Evolutionary conservation across 2,797 vertebrate species (phyloP).

Genomic region (Ptychadena robeensis): DNA sequence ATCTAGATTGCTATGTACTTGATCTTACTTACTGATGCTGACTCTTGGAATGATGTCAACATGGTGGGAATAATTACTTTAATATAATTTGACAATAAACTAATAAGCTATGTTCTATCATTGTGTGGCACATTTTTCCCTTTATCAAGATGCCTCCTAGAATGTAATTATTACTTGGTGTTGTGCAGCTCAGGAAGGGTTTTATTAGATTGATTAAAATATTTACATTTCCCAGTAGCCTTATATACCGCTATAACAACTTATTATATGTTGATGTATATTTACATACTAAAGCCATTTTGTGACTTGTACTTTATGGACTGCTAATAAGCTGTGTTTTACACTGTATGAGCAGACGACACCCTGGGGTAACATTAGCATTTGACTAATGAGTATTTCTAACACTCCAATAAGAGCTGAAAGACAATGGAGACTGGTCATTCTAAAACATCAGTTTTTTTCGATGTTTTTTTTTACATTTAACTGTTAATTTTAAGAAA

Average conservation of each 20-base stretch:
- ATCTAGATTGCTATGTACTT: neutral
- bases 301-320: conserved; percentile 9
- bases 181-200: neutral
- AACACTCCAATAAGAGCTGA: neutral
- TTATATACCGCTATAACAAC: neutral
- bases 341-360: neutral
- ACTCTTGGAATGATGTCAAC: neutral
- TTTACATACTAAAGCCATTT: conserved; percentile 1
- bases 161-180: neutral
- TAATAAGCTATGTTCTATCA: neutral
- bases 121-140: neutral
- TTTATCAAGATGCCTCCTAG: neutral
- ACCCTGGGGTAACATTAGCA: conserved; percentile 17
- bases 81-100: neutral
- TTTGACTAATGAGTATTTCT: neutral
- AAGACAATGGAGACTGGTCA: neutral
- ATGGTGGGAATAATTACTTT: neutral
- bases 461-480: neutral
- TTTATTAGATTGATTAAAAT: neutral
- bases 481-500: too few relatives aligned
- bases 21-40: neutral
- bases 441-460: neutral
- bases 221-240: conserved; percentile 5
- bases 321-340: conserved; percentile 2
- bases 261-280: conserved; percentile 9